Evolutionary conservation across 2,888 invertebrate genomes (phyloP).

Genomic region (Erpobdella octoculata): DNA sequence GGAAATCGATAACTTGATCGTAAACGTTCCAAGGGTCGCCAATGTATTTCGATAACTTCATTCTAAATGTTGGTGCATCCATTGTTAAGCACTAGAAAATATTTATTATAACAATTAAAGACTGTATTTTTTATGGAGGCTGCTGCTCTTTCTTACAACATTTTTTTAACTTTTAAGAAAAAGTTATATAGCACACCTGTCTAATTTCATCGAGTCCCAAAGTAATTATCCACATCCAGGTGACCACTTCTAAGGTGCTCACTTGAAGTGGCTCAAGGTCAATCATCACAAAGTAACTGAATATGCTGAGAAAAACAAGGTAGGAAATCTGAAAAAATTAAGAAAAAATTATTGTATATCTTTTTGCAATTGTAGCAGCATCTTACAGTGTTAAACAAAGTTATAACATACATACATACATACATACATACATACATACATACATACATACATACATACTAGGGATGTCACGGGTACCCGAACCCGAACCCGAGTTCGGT

Average conservation of each 20-base stretch:
- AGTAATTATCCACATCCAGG: constrained; percentile 47
- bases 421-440: too few species aligned
- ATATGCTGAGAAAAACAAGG: constrained; percentile 45
- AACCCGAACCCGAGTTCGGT: too few species aligned
- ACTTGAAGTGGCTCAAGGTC: constrained; percentile 40
- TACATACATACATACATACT: too few species aligned
- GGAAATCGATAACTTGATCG: constrained; percentile 45
- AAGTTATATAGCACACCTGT: constrained; percentile 41
- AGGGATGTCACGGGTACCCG: too few species aligned
- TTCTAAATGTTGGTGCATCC: constrained; percentile 42
- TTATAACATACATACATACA: too few species aligned
- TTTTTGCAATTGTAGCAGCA: too few species aligned
- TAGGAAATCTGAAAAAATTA: constrained; percentile 44
- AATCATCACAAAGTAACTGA: constrained; percentile 47
- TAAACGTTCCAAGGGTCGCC: constrained; percentile 48
- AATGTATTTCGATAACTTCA: constrained; percentile 47
- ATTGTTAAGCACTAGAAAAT: constrained; percentile 41
- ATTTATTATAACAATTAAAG: not conserved
- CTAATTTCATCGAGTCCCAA: constrained; percentile 47
- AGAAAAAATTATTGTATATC: too few species aligned
- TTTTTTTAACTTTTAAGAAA: not conserved
- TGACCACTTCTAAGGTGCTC: constrained; percentile 42
- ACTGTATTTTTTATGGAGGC: not conserved
- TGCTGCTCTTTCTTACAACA: too few species aligned
- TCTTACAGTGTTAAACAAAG: too few species aligned